A percentile compares a stretch with the other conserved stretches of the same genome.
phyloP scores from a whole-genome alignment of 2,888 invertebrate genomes.

The Tridacna gigas region DNA sequence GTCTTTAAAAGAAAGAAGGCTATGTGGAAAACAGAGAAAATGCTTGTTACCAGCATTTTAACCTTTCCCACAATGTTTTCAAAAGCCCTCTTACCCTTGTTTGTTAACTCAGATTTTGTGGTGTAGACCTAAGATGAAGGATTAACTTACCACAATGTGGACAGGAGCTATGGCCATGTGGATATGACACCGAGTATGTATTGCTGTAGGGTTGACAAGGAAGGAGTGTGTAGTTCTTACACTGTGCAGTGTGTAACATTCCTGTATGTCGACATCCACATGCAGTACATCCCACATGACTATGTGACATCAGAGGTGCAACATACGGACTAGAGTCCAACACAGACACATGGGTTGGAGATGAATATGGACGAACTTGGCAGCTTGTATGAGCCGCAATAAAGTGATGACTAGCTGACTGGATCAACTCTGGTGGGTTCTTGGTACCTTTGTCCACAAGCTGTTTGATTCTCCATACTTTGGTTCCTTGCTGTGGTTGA shows the following conservation, averaged over 20 bases:
- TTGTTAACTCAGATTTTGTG: no score
- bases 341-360: constrained; percentile 58
- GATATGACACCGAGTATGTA: constrained; percentile 74
- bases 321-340: constrained; percentile 63
- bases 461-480: constrained; percentile 64
- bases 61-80: no score
- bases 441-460: constrained; percentile 54
- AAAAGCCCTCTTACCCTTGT: no score
- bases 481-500: constrained; percentile 53
- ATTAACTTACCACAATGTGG: constrained; percentile 59
- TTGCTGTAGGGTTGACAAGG: constrained; percentile 70
- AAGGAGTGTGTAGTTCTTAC: constrained; percentile 71
- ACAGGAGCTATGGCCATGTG: constrained; percentile 61
- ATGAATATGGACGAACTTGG: constrained; percentile 59
- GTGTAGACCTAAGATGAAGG: no score
- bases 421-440: constrained; percentile 52
- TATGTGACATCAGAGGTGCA: constrained; percentile 57
- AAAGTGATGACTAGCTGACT: constrained; percentile 59
- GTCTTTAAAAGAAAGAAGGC: no score
- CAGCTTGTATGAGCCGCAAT: constrained; percentile 54
- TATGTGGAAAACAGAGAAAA: no score
- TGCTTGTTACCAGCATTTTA: no score
- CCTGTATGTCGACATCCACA: constrained; percentile 57
- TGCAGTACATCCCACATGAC: constrained; percentile 53
- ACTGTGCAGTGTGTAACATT: constrained; percentile 68